A percentile compares a stretch with the other conserved stretches of the same genome.
Evolutionary conservation across 2,888 invertebrate genomes (phyloP).

Genomic region (Trachelus iudaicus): DNA sequence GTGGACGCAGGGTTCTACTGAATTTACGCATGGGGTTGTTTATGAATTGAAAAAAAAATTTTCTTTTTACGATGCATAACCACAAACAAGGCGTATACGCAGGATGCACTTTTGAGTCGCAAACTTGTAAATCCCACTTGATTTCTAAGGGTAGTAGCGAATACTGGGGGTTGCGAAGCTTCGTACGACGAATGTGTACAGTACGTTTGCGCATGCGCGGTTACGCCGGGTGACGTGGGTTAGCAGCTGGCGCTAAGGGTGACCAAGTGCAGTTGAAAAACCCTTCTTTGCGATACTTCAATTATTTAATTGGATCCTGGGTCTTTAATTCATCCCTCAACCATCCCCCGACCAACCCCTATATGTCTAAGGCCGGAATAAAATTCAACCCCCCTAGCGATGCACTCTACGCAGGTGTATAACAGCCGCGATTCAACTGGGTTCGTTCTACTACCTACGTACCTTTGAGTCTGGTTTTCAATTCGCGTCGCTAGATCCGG

Average conservation of each 20-base stretch:
- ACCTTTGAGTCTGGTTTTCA: background rate
- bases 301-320: slow-evolving; percentile 36
- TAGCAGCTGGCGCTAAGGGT: background rate
- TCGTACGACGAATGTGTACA: background rate
- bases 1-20: background rate
- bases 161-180: background rate
- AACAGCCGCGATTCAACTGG: background rate
- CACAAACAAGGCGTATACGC: background rate
- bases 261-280: background rate
- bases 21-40: background rate
- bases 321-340: slow-evolving; percentile 10
- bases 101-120: background rate
- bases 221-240: too few relatives aligned
- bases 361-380: background rate
- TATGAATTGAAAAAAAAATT: background rate
- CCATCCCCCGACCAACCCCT: background rate
- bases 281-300: slow-evolving; percentile 17
- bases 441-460: background rate
- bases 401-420: too few relatives aligned
- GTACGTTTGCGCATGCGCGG: background rate
- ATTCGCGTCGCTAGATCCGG: background rate
- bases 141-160: background rate
- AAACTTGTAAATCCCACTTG: background rate
- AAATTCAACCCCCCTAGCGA: background rate
- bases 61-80: background rate